Percentiles rank a stretch among this genome's conserved stretches.
Conservation (phyloP, 2,888 invertebrate species). For the Petrolisthes manimaculis region DNA sequence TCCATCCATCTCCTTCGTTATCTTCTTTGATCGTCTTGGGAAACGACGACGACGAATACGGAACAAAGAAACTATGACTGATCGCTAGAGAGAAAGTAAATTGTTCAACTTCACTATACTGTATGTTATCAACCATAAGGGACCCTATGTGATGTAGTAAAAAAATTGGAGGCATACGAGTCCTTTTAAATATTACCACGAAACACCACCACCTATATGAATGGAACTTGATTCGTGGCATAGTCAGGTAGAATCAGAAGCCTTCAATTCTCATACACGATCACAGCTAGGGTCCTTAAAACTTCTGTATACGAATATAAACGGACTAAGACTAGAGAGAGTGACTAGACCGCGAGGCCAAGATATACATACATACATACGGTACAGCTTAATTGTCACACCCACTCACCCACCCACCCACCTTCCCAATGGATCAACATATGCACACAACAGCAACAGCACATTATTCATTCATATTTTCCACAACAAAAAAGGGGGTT, state of each 20-base stretch:
- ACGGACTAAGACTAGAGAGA: conserved; percentile 16
- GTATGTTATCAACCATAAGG: no score
- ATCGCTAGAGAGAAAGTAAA: conserved; percentile 14
- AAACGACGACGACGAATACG: not conserved
- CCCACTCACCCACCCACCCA: not conserved
- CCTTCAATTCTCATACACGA: no score
- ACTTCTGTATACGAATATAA: conserved; percentile 11
- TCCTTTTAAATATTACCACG: no score
- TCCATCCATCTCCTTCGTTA: not conserved
- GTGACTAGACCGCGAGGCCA: not conserved
- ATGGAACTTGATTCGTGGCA: no score
- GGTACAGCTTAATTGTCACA: not conserved
- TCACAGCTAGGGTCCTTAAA: not conserved
- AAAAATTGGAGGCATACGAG: no score
- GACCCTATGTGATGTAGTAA: no score
- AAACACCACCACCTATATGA: no score
- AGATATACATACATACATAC: not conserved
- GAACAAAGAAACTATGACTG: not conserved
- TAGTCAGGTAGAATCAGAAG: no score
- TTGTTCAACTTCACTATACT: not conserved
- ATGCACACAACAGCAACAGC: conserved; percentile 10
- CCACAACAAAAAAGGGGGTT: not conserved
- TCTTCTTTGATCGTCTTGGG: conserved; percentile 3
- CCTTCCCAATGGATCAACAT: no score
- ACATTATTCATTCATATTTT: not conserved